Evolutionary conservation across 2,797 vertebrate genomes (phyloP).

Genomic region (Manis javanica): DNA sequence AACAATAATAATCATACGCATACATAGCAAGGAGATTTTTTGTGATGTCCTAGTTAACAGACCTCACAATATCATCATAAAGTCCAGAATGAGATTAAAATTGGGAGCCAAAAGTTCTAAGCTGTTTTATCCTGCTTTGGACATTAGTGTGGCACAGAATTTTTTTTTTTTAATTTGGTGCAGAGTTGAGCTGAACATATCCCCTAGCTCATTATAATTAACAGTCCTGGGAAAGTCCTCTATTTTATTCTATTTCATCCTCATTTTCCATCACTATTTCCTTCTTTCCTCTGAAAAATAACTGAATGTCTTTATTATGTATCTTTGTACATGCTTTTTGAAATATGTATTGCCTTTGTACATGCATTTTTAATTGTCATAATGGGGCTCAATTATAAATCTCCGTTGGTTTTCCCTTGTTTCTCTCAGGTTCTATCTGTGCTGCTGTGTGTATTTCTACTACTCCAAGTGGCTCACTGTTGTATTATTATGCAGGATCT

Average conservation of each 20-base stretch:
- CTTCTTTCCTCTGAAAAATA: slow-evolving; percentile 4
- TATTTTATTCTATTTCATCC: background rate
- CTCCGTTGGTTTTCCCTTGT: background rate
- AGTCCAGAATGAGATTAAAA: background rate
- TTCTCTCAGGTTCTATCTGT: background rate
- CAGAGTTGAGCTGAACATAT: background rate
- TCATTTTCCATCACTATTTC: background rate
- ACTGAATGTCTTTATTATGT: background rate
- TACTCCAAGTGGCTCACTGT: background rate
- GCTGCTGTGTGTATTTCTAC: background rate
- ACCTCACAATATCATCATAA: background rate
- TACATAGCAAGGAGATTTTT: background rate
- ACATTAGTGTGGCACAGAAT: background rate
- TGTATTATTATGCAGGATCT: background rate
- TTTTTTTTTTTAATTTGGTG: background rate
- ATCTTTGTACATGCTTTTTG: background rate
- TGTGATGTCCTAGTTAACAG: background rate
- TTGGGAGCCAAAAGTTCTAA: background rate
- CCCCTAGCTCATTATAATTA: background rate
- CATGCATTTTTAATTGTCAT: background rate
- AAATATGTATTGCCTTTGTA: background rate
- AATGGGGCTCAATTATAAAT: background rate
- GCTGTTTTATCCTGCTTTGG: background rate
- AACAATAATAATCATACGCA: background rate
- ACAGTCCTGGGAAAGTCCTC: background rate